Percentiles rank a stretch among this genome's conserved stretches.
phyloP scores from a whole-genome alignment of 2,797 vertebrate species.

The Myripristis murdjan region DNA sequence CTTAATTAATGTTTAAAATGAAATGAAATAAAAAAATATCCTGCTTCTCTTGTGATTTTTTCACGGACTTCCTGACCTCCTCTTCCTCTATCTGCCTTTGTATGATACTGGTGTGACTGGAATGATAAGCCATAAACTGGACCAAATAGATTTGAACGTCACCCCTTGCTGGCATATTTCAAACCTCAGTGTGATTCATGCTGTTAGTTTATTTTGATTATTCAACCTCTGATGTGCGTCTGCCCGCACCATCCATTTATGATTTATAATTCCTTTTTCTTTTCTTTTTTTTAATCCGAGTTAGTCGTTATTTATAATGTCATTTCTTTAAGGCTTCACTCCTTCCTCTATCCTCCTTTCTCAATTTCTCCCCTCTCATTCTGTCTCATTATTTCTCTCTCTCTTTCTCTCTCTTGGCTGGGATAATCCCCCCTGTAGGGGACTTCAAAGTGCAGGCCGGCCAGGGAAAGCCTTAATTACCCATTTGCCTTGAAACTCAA shows the following conservation, averaged over 20 bases:
- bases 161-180: too few relatives aligned
- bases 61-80: too few relatives aligned
- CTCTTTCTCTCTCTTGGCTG: slow-evolving; percentile 75
- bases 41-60: too few relatives aligned
- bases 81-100: too few relatives aligned
- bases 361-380: slow-evolving; percentile 47
- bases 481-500: slow-evolving; percentile 84
- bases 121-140: too few relatives aligned
- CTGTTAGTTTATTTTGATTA: not conserved
- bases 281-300: slow-evolving; percentile 28
- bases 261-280: slow-evolving; percentile 19
- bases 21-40: too few relatives aligned
- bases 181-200: too few relatives aligned
- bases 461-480: slow-evolving; percentile 86
- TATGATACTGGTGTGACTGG: too few relatives aligned
- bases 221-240: slow-evolving; percentile 13
- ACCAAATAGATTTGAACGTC: too few relatives aligned
- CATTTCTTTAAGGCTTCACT: slow-evolving; percentile 45
- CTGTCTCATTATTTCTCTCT: slow-evolving; percentile 68
- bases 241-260: slow-evolving; percentile 2
- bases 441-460: slow-evolving; percentile 85
- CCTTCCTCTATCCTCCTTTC: slow-evolving; percentile 19
- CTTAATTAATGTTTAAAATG: too few relatives aligned
- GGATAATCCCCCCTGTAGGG: slow-evolving; percentile 85
- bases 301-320: slow-evolving; percentile 53